Evolutionary conservation across 1,140 invertebrate species (phyloP).

Genomic region (Camponotus floridanus): DNA sequence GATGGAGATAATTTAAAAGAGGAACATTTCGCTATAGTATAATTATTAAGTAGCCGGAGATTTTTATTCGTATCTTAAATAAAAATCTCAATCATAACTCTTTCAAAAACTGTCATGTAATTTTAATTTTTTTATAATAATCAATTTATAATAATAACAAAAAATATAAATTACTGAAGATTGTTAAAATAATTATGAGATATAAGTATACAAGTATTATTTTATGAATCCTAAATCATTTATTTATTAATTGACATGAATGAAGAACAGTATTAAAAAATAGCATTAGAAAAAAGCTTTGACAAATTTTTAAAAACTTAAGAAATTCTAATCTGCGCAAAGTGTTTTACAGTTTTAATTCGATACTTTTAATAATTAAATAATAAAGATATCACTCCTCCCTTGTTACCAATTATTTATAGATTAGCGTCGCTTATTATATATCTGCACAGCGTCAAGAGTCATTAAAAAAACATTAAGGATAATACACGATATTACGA

Average conservation of each 20-base stretch:
- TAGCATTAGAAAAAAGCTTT: background rate
- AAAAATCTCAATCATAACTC: background rate
- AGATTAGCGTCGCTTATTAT: slow-evolving; percentile 14
- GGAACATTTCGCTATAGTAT: background rate
- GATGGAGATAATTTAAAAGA: background rate
- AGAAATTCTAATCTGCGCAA: background rate
- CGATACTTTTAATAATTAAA: background rate
- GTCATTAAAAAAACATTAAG: slow-evolving; percentile 31
- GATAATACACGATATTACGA: background rate
- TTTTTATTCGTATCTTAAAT: slow-evolving; percentile 3
- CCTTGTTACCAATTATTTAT: background rate
- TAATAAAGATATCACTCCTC: slow-evolving; percentile 11
- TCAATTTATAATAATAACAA: background rate
- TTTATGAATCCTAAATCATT: background rate
- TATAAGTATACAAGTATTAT: background rate
- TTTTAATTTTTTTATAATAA: background rate
- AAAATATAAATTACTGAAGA: background rate
- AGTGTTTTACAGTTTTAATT: background rate
- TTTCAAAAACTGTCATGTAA: background rate
- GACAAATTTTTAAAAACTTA: background rate
- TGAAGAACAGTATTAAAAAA: background rate
- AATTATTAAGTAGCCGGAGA: background rate
- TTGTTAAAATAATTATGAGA: background rate
- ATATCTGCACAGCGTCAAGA: slow-evolving; percentile 3
- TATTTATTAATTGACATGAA: background rate